These are phyloP conservation scores for Euleptes europaea DNA, from an alignment of 2,113 vertebrate species.

Conservation along the genomic window DNA sequence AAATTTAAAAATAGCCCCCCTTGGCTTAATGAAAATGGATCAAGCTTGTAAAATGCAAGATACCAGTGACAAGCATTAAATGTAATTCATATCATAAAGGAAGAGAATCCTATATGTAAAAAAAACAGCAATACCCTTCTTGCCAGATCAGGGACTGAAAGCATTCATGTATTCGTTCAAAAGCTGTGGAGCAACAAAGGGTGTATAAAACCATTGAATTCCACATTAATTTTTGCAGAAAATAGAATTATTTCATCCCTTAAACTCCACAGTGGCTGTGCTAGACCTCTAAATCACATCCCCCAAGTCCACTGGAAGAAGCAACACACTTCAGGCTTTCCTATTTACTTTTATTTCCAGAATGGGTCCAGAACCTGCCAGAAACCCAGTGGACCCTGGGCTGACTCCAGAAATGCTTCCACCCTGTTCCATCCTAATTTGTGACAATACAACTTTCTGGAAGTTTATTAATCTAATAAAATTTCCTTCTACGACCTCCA, in stretches of 20 bases:
- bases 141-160: not conserved
- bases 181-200: not conserved
- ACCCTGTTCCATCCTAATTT: not conserved
- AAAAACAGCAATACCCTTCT: not conserved
- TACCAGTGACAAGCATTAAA: not conserved
- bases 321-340: too few species aligned
- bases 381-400: not conserved
- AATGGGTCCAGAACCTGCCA: not conserved
- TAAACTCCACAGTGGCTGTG: not conserved
- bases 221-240: not conserved
- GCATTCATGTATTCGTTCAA: not conserved
- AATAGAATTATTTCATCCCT: not conserved
- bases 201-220: not conserved
- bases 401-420: not conserved
- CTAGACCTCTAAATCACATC: not conserved
- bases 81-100: not conserved
- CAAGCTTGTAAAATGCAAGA: not conserved
- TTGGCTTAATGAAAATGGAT: not conserved
- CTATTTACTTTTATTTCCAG: not conserved
- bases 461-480: not conserved
- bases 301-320: not conserved
- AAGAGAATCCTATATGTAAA: not conserved
- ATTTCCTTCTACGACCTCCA: too few species aligned
- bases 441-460: not conserved
- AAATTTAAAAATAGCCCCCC: not conserved